These are phyloP conservation scores for Perizoma flavofasciatum DNA, from an alignment of 2,888 invertebrate species.

Conservation along the genomic window DNA sequence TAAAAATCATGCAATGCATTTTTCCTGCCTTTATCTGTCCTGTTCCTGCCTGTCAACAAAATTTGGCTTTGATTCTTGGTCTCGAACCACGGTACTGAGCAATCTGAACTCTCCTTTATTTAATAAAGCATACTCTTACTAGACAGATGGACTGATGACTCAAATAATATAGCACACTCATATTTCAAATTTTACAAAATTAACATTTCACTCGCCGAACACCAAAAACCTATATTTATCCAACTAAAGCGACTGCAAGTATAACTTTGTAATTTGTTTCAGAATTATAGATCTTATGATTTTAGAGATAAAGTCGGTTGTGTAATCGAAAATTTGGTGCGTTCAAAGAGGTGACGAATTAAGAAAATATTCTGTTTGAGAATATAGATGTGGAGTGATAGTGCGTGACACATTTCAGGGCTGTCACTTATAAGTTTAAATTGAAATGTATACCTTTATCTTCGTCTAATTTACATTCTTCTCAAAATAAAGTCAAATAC, in stretches of 20 bases:
- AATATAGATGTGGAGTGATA: conserved; percentile 76
- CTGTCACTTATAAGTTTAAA: conserved; percentile 39
- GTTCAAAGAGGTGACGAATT: conserved; percentile 75
- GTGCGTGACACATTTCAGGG: conserved; percentile 70
- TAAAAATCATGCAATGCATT: too few species aligned
- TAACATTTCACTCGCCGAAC: conserved; percentile 22
- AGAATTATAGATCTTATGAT: conserved; percentile 33
- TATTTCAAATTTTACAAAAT: conserved; percentile 28
- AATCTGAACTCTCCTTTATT: too few species aligned
- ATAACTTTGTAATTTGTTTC: conserved; percentile 16
- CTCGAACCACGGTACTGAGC: too few species aligned
- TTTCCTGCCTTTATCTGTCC: too few species aligned
- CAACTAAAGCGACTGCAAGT: conserved; percentile 14
- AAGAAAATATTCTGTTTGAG: conserved; percentile 75
- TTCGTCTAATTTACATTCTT: too few species aligned
- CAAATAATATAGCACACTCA: conserved; percentile 22
- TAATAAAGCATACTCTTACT: conserved; percentile 14
- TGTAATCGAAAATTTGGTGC: conserved; percentile 33
- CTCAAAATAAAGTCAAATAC: too few species aligned
- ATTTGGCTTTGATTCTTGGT: too few species aligned
- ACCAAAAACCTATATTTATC: conserved; percentile 15
- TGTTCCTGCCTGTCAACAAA: too few species aligned
- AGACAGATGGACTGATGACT: conserved; percentile 27
- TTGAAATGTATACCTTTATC: too few species aligned
- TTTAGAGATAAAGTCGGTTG: conserved; percentile 41